phyloP scores from a whole-genome alignment of 2,888 invertebrate species.

The Ennomos quercinarius region DNA sequence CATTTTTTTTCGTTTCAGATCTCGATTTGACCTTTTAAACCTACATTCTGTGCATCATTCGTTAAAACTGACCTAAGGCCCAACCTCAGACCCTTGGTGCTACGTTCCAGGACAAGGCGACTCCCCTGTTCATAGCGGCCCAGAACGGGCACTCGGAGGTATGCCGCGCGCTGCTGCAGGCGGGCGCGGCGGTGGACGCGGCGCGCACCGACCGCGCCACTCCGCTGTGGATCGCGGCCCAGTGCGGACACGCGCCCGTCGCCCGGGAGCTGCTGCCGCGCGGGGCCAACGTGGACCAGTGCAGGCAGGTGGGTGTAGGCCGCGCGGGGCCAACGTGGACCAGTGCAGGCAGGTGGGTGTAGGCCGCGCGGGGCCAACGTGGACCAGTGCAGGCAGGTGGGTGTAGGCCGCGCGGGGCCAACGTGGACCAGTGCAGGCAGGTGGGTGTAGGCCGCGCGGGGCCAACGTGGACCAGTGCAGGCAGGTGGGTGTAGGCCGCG shows the following conservation, averaged over 20 bases:
- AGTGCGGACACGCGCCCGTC: constrained; percentile 96
- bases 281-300: constrained; percentile 92
- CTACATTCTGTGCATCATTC: too few relatives aligned
- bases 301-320: constrained; percentile 88
- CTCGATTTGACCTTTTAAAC: too few relatives aligned
- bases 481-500: too few relatives aligned
- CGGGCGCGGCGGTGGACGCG: constrained; percentile 90
- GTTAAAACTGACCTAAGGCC: too few relatives aligned
- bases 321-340: constrained; percentile 80
- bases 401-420: too few relatives aligned
- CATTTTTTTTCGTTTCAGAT: background rate
- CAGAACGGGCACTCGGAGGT: constrained; percentile 97
- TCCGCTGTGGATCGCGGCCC: constrained; percentile 97
- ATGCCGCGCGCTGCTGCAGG: constrained; percentile 88
- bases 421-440: too few relatives aligned
- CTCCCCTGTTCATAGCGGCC: constrained; percentile 95
- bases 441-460: too few relatives aligned
- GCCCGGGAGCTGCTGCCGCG: constrained; percentile 91
- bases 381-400: too few relatives aligned
- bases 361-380: too few relatives aligned
- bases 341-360: too few relatives aligned
- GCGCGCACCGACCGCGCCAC: constrained; percentile 94
- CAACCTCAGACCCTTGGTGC: too few relatives aligned
- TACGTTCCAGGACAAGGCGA: constrained; percentile 92
- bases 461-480: too few relatives aligned